phyloP scores from a whole-genome alignment of 2,797 vertebrate genomes.

The Acanthurus lineatus region DNA sequence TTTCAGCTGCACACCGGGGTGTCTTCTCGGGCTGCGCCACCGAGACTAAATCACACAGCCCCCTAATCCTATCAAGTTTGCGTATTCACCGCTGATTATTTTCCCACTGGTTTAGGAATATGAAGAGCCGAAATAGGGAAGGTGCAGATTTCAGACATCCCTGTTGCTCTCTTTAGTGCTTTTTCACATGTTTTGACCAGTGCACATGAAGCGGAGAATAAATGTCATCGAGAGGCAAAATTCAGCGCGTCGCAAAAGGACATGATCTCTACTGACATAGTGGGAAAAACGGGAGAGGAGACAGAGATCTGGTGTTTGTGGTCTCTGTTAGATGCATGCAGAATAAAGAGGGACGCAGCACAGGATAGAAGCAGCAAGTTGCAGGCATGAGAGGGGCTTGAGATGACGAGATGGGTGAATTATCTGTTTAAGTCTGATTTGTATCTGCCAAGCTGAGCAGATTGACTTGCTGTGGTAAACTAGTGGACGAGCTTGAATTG shows the following conservation, averaged over 20 bases:
- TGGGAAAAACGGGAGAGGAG: background rate
- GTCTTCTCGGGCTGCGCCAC: conserved; percentile 66
- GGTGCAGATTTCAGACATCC: background rate
- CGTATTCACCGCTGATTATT: conserved; percentile 56
- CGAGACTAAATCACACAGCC: conserved; percentile 50
- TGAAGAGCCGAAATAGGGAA: background rate
- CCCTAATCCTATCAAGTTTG: conserved; percentile 67
- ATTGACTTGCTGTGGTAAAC: conserved; percentile 17
- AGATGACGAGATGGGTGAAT: conserved; percentile 32
- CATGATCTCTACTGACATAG: background rate
- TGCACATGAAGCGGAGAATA: conserved; percentile 2
- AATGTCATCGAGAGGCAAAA: conserved; percentile 26
- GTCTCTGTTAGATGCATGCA: conserved; percentile 7
- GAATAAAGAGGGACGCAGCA: conserved; percentile 24
- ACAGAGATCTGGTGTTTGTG: conserved; percentile 16
- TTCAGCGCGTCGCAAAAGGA: conserved; percentile 24
- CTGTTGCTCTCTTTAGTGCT: conserved; percentile 14
- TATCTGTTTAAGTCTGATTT: conserved; percentile 6
- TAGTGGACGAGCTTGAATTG: background rate
- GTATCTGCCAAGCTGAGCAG: conserved; percentile 5
- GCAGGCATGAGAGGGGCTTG: conserved; percentile 36
- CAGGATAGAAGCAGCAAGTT: conserved; percentile 56
- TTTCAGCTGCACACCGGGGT: conserved; percentile 73
- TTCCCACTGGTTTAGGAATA: background rate
- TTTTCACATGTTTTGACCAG: conserved; percentile 11